Conservation (phyloP, 2,113 vertebrate genomes). For the Nannospalax galili region DNA sequence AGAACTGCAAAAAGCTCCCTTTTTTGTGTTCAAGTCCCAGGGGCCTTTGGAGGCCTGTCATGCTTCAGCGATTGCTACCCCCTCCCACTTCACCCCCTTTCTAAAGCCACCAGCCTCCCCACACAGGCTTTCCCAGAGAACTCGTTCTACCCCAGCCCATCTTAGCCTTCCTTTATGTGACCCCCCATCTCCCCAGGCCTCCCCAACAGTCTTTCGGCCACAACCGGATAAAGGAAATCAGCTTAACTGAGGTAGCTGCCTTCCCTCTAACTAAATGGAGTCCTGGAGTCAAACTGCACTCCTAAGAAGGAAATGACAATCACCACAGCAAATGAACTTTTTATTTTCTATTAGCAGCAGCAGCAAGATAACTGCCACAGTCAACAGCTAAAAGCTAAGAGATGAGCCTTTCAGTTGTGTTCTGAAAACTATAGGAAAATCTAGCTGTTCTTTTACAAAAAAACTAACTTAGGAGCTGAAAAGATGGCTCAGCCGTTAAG, state of each 20-base stretch:
- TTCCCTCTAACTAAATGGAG: constrained; percentile 58
- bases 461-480: no score
- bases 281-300: constrained; percentile 52
- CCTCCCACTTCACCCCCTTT: constrained; percentile 59
- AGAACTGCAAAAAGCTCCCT: constrained; percentile 66
- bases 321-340: constrained; percentile 68
- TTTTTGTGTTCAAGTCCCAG: constrained; percentile 55
- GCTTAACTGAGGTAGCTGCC: constrained; percentile 45
- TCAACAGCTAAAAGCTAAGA: constrained; percentile 54
- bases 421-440: constrained; percentile 33
- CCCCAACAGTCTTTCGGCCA: constrained; percentile 44
- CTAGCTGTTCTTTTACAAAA: background rate
- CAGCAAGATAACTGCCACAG: constrained; percentile 53
- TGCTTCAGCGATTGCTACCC: constrained; percentile 57
- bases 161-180: constrained; percentile 60
- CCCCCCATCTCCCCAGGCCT: constrained; percentile 49
- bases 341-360: constrained; percentile 45
- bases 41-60: constrained; percentile 47
- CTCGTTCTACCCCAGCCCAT: constrained; percentile 41
- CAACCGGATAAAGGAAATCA: constrained; percentile 60
- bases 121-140: constrained; percentile 18
- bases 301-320: constrained; percentile 64
- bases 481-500: no score
- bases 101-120: constrained; percentile 62
- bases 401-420: background rate